Conservation (phyloP, 2,888 invertebrate species). For the Mythimna albipuncta region DNA sequence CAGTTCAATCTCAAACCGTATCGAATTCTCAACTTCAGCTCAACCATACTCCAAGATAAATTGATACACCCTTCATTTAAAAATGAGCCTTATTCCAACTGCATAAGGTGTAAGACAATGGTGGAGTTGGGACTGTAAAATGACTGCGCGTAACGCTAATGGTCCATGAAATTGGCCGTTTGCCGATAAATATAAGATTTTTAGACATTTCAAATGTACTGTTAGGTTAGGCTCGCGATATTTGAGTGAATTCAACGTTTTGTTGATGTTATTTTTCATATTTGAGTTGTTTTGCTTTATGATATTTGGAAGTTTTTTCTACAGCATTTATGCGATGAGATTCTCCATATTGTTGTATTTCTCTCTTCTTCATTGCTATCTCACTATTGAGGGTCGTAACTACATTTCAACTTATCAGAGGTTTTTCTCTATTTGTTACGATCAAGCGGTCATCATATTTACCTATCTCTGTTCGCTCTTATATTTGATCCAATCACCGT, state of each 20-base stretch:
- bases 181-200: slow-evolving; percentile 75
- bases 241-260: slow-evolving; percentile 33
- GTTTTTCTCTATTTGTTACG: too few relatives aligned
- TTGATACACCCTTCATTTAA: slow-evolving; percentile 33
- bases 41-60: slow-evolving; percentile 58
- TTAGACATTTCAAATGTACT: slow-evolving; percentile 69
- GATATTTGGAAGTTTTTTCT: neutral
- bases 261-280: slow-evolving; percentile 7
- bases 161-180: slow-evolving; percentile 83
- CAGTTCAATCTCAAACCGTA: slow-evolving; percentile 67
- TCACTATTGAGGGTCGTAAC: too few relatives aligned
- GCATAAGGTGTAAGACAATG: slow-evolving; percentile 37
- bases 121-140: slow-evolving; percentile 61
- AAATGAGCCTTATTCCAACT: slow-evolving; percentile 40
- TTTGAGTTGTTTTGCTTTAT: slow-evolving; percentile 11
- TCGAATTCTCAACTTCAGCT: slow-evolving; percentile 68
- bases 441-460: too few relatives aligned
- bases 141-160: slow-evolving; percentile 80
- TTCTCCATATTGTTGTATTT: neutral
- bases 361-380: neutral
- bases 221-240: slow-evolving; percentile 55
- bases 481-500: too few relatives aligned
- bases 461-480: too few relatives aligned
- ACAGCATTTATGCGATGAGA: neutral
- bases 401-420: too few relatives aligned